phyloP scores from a whole-genome alignment of 2,113 vertebrate genomes.

The Phaethon lepturus region DNA sequence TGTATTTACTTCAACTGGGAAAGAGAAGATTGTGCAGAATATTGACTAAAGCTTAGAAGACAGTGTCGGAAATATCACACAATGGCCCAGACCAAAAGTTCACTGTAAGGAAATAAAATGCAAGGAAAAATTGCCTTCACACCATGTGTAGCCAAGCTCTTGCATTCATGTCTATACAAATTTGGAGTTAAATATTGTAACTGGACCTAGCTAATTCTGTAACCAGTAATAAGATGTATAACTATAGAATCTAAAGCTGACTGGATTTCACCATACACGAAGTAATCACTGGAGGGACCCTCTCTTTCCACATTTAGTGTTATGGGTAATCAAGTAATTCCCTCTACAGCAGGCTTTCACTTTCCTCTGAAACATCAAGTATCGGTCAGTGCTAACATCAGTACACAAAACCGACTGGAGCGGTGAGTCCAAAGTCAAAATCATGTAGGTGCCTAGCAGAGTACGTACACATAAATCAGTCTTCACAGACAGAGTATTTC shows the following conservation, averaged over 20 bases:
- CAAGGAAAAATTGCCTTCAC: not conserved
- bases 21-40: not conserved
- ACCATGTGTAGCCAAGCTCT: not conserved
- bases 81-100: not conserved
- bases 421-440: not conserved
- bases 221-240: not conserved
- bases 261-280: not conserved
- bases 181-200: not conserved
- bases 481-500: not conserved
- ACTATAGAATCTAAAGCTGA: not conserved
- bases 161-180: not conserved
- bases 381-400: not conserved
- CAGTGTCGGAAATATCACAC: not conserved
- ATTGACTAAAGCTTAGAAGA: not conserved
- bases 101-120: not conserved
- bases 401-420: not conserved
- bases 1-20: not conserved
- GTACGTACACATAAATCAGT: fast-evolving
- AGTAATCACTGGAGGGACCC: not conserved
- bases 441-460: fast-evolving
- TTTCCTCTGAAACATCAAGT: not conserved
- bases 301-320: not conserved
- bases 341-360: not conserved
- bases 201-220: not conserved
- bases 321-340: not conserved